phyloP scores from a whole-genome alignment of 2,888 invertebrate species.

The Loripinus fragilis region DNA sequence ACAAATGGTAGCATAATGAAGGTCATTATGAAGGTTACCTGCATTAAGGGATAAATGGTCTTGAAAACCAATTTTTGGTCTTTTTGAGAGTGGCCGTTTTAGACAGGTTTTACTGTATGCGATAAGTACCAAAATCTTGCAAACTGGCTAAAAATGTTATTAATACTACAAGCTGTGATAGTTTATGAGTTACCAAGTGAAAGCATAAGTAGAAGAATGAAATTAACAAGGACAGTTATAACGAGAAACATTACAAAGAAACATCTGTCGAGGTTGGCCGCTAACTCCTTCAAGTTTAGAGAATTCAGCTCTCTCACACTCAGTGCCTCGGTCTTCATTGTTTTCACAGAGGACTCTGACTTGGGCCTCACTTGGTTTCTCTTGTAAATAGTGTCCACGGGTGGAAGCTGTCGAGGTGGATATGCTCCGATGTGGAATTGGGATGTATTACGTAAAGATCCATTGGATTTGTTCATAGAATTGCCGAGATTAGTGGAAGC shows the following conservation, averaged over 20 bases:
- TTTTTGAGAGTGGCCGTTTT: too few relatives aligned
- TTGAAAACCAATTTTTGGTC: too few relatives aligned
- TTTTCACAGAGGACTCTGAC: slow-evolving; percentile 29
- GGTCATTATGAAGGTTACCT: too few relatives aligned
- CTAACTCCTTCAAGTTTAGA: slow-evolving; percentile 39
- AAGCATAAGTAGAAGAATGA: slow-evolving; percentile 32
- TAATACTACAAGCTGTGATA: too few relatives aligned
- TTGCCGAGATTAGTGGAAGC: not conserved
- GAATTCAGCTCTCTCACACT: not conserved
- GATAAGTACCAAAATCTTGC: too few relatives aligned
- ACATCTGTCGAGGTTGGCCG: slow-evolving; percentile 41
- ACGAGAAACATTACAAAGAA: slow-evolving; percentile 40
- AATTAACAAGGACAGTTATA: slow-evolving; percentile 37
- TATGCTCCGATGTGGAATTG: not conserved
- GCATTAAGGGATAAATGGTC: too few relatives aligned
- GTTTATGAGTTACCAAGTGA: slow-evolving; percentile 4
- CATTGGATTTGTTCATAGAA: not conserved
- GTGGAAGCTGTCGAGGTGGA: slow-evolving; percentile 31
- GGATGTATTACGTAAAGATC: not conserved
- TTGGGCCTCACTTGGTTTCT: slow-evolving; percentile 33
- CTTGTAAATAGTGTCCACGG: slow-evolving; percentile 23
- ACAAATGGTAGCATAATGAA: too few relatives aligned
- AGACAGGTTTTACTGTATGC: too few relatives aligned
- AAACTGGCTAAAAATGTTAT: too few relatives aligned
- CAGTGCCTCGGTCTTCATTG: not conserved